Conservation (phyloP, 2,888 invertebrate species). For the Hypena proboscidalis region DNA sequence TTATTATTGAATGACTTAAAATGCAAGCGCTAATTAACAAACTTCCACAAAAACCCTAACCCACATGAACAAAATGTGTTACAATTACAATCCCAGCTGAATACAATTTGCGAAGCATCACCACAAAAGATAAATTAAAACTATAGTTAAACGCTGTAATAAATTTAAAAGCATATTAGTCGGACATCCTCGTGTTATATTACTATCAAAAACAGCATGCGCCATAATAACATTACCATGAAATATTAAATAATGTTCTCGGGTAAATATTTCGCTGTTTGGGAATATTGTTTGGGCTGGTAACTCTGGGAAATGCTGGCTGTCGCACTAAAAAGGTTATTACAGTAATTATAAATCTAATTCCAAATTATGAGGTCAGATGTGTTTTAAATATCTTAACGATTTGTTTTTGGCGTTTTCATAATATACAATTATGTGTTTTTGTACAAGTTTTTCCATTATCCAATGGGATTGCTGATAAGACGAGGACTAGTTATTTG, state of each 20-base stretch:
- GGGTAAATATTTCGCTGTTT: conserved; percentile 4
- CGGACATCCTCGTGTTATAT: conserved; percentile 4
- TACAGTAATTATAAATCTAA: too few species aligned
- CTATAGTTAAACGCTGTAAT: conserved; percentile 28
- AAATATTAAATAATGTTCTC: conserved; percentile 4
- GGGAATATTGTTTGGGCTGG: not conserved
- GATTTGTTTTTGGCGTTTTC: too few species aligned
- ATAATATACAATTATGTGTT: too few species aligned
- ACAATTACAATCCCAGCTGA: conserved; percentile 12
- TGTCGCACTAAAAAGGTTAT: too few species aligned
- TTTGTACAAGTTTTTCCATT: too few species aligned
- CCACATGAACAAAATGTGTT: conserved; percentile 16
- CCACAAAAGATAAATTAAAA: conserved; percentile 33
- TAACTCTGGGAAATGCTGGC: not conserved
- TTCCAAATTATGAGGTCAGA: too few species aligned
- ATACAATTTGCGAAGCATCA: not conserved
- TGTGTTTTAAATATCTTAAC: too few species aligned
- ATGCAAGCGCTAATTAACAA: too few species aligned
- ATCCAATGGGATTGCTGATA: too few species aligned
- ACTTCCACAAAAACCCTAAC: not conserved
- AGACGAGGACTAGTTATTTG: too few species aligned
- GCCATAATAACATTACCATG: conserved; percentile 1
- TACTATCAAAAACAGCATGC: conserved; percentile 10
- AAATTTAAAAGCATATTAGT: conserved; percentile 43
- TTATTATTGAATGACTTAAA: too few species aligned